Evolutionary conservation across 1,140 invertebrate species (phyloP).

Genomic region (Xylocopa sonorina): DNA sequence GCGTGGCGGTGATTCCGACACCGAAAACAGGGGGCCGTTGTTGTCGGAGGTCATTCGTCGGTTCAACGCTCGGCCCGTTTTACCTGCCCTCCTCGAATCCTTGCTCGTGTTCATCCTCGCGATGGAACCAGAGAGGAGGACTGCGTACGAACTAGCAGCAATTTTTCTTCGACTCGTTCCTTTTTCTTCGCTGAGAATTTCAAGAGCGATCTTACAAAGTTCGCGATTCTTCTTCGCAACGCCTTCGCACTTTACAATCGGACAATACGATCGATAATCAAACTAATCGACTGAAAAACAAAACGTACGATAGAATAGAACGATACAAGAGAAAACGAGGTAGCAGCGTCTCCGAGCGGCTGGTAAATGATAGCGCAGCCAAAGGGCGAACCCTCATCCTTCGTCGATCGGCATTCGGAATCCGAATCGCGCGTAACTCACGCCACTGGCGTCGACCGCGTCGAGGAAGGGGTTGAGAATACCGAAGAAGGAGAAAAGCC

Average conservation of each 20-base stretch:
- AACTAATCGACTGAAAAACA: too few relatives aligned
- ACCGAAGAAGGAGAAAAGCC: slow-evolving; percentile 51
- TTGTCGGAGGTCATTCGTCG: slow-evolving; percentile 74
- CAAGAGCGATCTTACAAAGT: too few relatives aligned
- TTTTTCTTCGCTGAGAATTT: too few relatives aligned
- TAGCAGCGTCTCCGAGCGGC: not conserved
- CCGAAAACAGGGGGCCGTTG: slow-evolving; percentile 68
- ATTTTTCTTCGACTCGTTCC: slow-evolving; percentile 21
- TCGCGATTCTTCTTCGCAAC: too few relatives aligned
- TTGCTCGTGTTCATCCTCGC: slow-evolving; percentile 52
- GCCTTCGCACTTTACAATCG: too few relatives aligned
- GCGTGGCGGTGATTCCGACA: slow-evolving; percentile 55
- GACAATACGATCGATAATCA: too few relatives aligned
- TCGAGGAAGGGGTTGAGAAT: slow-evolving; percentile 48
- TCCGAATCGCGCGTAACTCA: slow-evolving; percentile 22
- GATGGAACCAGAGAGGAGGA: too few relatives aligned
- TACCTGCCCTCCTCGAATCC: slow-evolving; percentile 66
- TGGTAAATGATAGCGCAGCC: not conserved
- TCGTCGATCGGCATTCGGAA: slow-evolving; percentile 1
- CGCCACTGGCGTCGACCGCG: slow-evolving; percentile 3
- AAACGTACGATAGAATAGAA: too few relatives aligned
- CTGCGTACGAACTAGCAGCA: too few relatives aligned
- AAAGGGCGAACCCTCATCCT: not conserved
- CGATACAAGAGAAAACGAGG: not conserved
- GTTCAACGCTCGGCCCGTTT: slow-evolving; percentile 71